A percentile compares a stretch with the other conserved stretches of the same genome.
Evolutionary conservation across 2,797 vertebrate genomes (phyloP).

Genomic region (Urophycis tenuis): DNA sequence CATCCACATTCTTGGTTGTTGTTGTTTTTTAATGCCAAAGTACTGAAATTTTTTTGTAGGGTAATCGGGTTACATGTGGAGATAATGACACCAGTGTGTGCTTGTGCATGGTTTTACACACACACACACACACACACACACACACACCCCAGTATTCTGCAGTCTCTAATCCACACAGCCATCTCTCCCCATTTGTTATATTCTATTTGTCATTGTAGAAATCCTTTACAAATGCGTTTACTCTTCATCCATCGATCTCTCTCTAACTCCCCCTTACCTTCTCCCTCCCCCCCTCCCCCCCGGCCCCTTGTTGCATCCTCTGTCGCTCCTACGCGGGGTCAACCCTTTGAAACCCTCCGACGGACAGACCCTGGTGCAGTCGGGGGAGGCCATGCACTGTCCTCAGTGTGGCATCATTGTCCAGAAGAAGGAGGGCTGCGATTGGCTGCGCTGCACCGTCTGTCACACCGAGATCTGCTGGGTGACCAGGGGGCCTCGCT

Average conservation of each 20-base stretch:
- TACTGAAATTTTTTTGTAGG: no score
- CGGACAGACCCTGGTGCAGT: slow-evolving; percentile 73
- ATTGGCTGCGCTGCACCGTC: slow-evolving; percentile 79
- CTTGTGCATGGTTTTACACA: no score
- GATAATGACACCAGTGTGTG: no score
- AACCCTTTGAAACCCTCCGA: neutral
- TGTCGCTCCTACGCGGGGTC: neutral
- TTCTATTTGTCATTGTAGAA: no score
- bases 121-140: no score
- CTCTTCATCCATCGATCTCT: neutral
- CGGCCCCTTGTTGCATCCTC: neutral
- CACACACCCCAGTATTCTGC: no score
- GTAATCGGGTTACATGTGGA: no score
- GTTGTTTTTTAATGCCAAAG: no score
- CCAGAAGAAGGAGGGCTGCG: slow-evolving; percentile 79
- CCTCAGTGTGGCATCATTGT: slow-evolving; percentile 78
- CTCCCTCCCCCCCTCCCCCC: neutral
- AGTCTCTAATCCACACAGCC: no score
- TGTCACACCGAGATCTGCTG: slow-evolving; percentile 82
- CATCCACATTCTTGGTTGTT: no score
- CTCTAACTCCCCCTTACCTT: neutral
- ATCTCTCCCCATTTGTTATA: no score
- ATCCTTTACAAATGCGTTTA: neutral
- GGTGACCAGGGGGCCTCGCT: slow-evolving; percentile 77
- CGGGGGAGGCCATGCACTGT: slow-evolving; percentile 78